Conservation (phyloP, 2,797 vertebrate genomes). For the Pelobates cultripes region DNA sequence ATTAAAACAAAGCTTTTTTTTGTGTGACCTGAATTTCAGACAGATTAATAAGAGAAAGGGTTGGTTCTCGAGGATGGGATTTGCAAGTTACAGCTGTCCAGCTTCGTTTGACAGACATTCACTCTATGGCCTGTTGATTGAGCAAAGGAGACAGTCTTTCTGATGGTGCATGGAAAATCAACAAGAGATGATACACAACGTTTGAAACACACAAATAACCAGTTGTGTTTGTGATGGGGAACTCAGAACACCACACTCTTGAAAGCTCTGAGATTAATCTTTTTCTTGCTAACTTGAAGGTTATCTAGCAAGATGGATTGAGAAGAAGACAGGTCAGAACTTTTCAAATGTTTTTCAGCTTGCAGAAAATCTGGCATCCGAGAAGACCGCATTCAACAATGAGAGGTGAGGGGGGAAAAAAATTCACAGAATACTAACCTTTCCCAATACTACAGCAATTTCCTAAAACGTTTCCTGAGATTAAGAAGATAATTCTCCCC, state of each 20-base stretch:
- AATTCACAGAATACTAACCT: conserved; percentile 24
- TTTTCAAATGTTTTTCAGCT: conserved; percentile 39
- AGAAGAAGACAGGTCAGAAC: conserved; percentile 22
- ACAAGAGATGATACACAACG: conserved; percentile 33
- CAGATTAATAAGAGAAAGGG: conserved; percentile 76
- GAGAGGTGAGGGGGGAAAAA: conserved; percentile 70
- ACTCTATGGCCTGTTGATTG: conserved; percentile 64
- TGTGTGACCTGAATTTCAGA: conserved; percentile 74
- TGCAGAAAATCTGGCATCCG: conserved; percentile 47
- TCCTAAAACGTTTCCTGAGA: conserved; percentile 41
- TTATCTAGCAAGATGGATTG: conserved; percentile 45
- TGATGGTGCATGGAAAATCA: conserved; percentile 37
- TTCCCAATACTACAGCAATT: conserved; percentile 32
- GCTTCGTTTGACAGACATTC: conserved; percentile 73
- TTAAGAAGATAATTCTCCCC: conserved; percentile 44
- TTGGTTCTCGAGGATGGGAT: conserved; percentile 71
- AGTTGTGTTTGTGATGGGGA: conserved; percentile 48
- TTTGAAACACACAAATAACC: conserved; percentile 54
- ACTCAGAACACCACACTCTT: conserved; percentile 5
- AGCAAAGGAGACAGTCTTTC: conserved; percentile 65
- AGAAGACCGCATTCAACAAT: conserved; percentile 60
- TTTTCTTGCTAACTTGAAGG: conserved; percentile 1
- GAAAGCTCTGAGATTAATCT: background rate
- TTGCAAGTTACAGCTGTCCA: conserved; percentile 85
- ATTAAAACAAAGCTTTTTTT: conserved; percentile 66